Evolutionary conservation across 1,140 invertebrate genomes (phyloP), one percentile per base, ranked within the genome.

Genomic region (Cataglyphis hispanica): DNA sequence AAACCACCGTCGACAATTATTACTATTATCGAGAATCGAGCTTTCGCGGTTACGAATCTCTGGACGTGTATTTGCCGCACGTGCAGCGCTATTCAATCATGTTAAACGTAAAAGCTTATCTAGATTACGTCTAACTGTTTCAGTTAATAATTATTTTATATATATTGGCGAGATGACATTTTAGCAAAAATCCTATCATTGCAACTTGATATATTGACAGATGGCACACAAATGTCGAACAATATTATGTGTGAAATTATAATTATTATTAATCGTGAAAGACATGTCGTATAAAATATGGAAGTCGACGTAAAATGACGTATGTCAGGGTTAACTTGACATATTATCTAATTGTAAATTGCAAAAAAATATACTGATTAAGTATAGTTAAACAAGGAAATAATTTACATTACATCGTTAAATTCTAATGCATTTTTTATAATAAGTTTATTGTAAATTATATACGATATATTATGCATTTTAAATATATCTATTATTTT

Each of bases 1-100:
- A 60, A 76, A 60, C 43, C 22, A 11, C 56, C 53, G 40, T 43
- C 60, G 77, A 83, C 78, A 70, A 83, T 86, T 86, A 86, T 86
- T 86, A 46, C 60, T 67, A 83, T 74, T 86, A 86, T 86, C 78
- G 58, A 72, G 53, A 67, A 69, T 70, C 66, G 60, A 83, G 66
- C 78, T 63, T 86, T 86, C 66, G 63, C 58, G 56, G 50, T 63
- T 86, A 63, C 77, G 43, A 25, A 72, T 70, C 34, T 53, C 81
- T 50, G 43, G 43, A 76, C 72, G 40, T 50, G 25, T 60, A 25
- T 16, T 58, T 31, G 22, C 50, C 16, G 13, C 50, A 50, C 43
- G 1, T 6, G 11, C 37, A n/a, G 1, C 25, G 53, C 56, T 75
- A 61, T 80, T 80, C 77, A 80, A 13, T 22, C 31, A 69, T n/a